phyloP scores from a whole-genome alignment of 2,888 invertebrate species.

The Scrobipalpa atriplicella region DNA sequence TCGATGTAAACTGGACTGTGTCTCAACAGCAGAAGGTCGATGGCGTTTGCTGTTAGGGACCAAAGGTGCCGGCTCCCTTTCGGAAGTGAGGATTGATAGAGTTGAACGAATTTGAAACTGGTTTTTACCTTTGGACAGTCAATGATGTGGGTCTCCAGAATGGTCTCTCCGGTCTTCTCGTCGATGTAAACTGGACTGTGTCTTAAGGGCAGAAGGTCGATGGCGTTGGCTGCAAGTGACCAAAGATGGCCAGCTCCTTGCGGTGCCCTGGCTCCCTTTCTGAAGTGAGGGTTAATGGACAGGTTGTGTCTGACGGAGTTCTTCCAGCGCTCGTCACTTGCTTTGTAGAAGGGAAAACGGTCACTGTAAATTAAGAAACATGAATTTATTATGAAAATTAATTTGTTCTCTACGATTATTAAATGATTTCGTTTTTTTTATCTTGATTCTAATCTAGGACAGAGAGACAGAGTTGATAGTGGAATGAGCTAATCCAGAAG shows the following conservation, averaged over 20 bases:
- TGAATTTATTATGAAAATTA: too few species aligned
- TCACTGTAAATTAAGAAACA: slow-evolving; percentile 82
- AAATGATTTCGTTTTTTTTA: too few species aligned
- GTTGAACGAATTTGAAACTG: background rate
- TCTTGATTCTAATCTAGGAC: too few species aligned
- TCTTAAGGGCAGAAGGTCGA: slow-evolving; percentile 69
- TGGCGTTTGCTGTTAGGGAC: slow-evolving; percentile 88
- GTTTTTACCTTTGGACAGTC: slow-evolving; percentile 67
- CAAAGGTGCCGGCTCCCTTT: slow-evolving; percentile 95
- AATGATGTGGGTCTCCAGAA: slow-evolving; percentile 55
- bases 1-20: slow-evolving; percentile 49
- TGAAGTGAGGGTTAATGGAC: slow-evolving; percentile 95
- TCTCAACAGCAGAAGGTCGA: slow-evolving; percentile 69
- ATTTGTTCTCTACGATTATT: too few species aligned
- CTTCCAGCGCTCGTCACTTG: slow-evolving; percentile 96
- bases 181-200: slow-evolving; percentile 49
- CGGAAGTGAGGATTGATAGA: background rate
- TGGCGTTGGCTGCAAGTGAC: slow-evolving; percentile 88
- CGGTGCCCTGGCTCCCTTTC: slow-evolving; percentile 92
- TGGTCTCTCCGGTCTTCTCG: slow-evolving; percentile 46
- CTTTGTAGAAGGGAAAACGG: slow-evolving; percentile 94
- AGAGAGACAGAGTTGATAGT: too few species aligned
- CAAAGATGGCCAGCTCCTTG: slow-evolving; percentile 95
- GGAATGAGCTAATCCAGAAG: too few species aligned
- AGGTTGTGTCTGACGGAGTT: slow-evolving; percentile 95